Conservation (phyloP, 2,113 vertebrate species). For the Actenoides lindsayi region DNA sequence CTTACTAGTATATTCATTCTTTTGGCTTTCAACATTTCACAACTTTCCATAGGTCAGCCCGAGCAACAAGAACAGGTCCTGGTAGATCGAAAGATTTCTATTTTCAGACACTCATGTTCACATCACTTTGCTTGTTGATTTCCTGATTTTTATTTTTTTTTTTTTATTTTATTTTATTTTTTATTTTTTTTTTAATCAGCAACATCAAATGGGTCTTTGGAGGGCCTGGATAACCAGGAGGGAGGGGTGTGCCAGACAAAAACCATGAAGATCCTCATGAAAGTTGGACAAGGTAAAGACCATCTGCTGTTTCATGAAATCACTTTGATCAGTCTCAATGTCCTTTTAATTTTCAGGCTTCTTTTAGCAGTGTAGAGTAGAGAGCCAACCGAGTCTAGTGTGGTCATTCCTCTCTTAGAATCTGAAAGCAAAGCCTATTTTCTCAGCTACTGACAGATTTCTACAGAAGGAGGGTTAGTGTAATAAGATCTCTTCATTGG, state of each 20-base stretch:
- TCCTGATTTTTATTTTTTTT: conserved; percentile 74
- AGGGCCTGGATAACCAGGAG: conserved; percentile 98
- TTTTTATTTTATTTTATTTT: conserved; percentile 73
- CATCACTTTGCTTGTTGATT: conserved; percentile 79
- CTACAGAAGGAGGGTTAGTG: conserved; percentile 18
- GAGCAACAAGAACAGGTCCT: conserved; percentile 60
- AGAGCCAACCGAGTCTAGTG: neutral
- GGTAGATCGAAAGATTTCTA: conserved; percentile 53
- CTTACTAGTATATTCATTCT: conserved; percentile 55
- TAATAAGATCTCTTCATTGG: conserved; percentile 53
- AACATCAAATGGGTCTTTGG: conserved; percentile 97
- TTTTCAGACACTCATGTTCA: conserved; percentile 78
- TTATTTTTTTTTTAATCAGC: conserved; percentile 86
- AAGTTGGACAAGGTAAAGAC: conserved; percentile 98
- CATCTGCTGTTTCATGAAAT: conserved; percentile 64
- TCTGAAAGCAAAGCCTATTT: conserved; percentile 63
- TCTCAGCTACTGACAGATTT: conserved; percentile 55
- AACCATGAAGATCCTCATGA: conserved; percentile 99
- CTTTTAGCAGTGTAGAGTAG: conserved; percentile 20
- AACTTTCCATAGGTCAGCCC: conserved; percentile 52
- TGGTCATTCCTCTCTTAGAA: conserved; percentile 20
- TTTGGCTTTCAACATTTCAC: conserved; percentile 75
- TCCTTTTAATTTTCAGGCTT: conserved; percentile 51
- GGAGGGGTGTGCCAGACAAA: conserved; percentile 97
- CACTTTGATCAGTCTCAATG: conserved; percentile 50